Base-by-base conservation (phyloP, 2,797 vertebrate species). In the Carcharodon carcharias region DNA sequence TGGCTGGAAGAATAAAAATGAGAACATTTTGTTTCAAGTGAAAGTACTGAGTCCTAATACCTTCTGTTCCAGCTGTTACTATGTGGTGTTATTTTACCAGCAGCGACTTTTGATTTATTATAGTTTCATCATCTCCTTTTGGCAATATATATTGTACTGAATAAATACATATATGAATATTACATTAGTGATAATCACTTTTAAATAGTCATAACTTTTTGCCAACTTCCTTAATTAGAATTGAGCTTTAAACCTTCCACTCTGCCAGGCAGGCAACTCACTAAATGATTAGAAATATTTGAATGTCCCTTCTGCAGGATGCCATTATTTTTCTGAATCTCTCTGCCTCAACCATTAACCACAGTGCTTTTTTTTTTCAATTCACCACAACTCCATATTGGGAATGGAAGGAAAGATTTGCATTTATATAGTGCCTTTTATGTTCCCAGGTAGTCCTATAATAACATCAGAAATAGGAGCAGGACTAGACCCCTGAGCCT, bases 111-210 rank as follows among this genome's bases (percentile, higher is more conserved):
- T 95, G 94, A 95, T 95, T 73, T 95, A 95, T 95, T 73, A 73
- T 54, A 73, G 73, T 77, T 71, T 95, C 69, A 63, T 92, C 61
- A 73, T 77, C 23, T n/a, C 69, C 94, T 77, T 77, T 77, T 77
- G 94, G 69, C 54, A 95, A n/a, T 77, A 77, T 95, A 77, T 95
- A 95, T 16, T 35, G 69, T 31, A 56, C 94, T 54, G 69, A 73
- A 95, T 73, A 95, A 95, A 54, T 95, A 77, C 69, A 95, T 95
- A 54, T 95, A 73, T 95, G 67, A 95, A 95, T 95, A 95, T 77
- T 35, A 4, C 94, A 95, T 95, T 77, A 95, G 50, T 54, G 50
- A 95, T 95, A 56, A 95, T 95, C 12, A 7, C 69, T 95, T 95
- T 95, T 16, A 16, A 95, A 54, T 56, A 50, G 63, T 23, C 56